A percentile compares a stretch with the other conserved stretches of the same genome.
Evolutionary conservation across 2,888 invertebrate species (phyloP).

Genomic region (Cybosia mesomella): DNA sequence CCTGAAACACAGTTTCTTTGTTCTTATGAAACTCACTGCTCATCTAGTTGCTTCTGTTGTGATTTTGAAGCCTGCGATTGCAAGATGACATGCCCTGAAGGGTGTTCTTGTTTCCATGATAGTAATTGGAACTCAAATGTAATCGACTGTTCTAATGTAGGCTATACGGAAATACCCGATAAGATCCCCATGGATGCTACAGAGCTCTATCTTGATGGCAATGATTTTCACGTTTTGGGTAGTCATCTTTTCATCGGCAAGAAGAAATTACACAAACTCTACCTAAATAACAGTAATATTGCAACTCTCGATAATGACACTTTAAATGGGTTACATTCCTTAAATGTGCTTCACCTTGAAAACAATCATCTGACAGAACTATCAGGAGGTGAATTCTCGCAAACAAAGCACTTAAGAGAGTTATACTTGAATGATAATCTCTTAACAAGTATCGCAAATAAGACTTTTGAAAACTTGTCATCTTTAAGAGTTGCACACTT

Average conservation of each 20-base stretch:
- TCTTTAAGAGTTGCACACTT: constrained; percentile 90
- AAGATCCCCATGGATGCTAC: constrained; percentile 96
- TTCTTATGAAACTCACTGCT: constrained; percentile 93
- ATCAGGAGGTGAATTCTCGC: constrained; percentile 92
- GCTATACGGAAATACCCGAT: constrained; percentile 90
- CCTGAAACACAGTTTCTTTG: constrained; percentile 93
- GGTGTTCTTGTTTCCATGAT: constrained; percentile 95
- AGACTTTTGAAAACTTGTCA: constrained; percentile 91
- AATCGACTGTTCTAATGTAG: constrained; percentile 92
- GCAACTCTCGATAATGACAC: constrained; percentile 91
- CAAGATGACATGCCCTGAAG: constrained; percentile 94
- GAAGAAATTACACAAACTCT: constrained; percentile 92
- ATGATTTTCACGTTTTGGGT: constrained; percentile 90
- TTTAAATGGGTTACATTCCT: constrained; percentile 91
- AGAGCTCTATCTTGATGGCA: constrained; percentile 94
- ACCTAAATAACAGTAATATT: constrained; percentile 92
- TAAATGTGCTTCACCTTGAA: constrained; percentile 92
- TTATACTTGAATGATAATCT: constrained; percentile 93
- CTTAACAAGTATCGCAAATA: constrained; percentile 90
- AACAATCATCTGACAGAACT: constrained; percentile 91
- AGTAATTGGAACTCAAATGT: constrained; percentile 94
- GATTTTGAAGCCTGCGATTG: constrained; percentile 96
- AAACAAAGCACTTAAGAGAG: constrained; percentile 91
- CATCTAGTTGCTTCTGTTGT: constrained; percentile 94
- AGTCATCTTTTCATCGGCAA: constrained; percentile 95